phyloP scores from a whole-genome alignment of 2,888 invertebrate genomes.

The Polia nebulosa region DNA sequence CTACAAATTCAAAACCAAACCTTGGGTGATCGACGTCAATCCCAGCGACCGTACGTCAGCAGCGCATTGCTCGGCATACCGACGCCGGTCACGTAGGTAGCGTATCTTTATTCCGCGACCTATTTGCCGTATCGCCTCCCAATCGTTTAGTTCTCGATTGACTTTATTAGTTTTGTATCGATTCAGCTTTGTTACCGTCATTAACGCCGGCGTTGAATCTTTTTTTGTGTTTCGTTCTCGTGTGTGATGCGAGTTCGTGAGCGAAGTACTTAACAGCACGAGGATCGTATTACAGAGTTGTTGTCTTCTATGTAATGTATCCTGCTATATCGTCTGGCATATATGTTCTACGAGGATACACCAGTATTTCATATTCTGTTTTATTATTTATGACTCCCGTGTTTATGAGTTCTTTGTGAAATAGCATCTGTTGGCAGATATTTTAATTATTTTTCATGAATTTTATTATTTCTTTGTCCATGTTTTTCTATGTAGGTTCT shows the following conservation, averaged over 20 bases:
- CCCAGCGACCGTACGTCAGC: constrained; percentile 66
- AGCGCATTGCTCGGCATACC: constrained; percentile 62
- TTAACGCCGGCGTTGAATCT: constrained; percentile 69
- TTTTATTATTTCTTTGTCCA: constrained; percentile 25
- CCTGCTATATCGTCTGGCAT: constrained; percentile 14
- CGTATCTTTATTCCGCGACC: constrained; percentile 73
- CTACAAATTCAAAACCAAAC: constrained; percentile 65
- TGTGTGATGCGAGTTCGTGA: constrained; percentile 58
- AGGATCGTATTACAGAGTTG: constrained; percentile 40
- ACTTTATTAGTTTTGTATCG: constrained; percentile 72
- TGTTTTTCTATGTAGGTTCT: constrained; percentile 16
- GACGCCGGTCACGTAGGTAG: constrained; percentile 70
- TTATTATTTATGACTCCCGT: constrained; percentile 45
- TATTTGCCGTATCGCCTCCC: constrained; percentile 72
- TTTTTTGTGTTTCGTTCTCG: constrained; percentile 61
- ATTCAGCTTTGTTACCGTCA: constrained; percentile 69
- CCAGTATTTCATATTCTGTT: constrained; percentile 42
- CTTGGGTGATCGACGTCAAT: constrained; percentile 61
- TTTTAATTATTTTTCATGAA: constrained; percentile 51
- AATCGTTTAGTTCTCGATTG: constrained; percentile 72
- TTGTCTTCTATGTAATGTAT: constrained; percentile 51
- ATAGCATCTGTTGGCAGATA: constrained; percentile 50
- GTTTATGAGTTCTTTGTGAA: constrained; percentile 56
- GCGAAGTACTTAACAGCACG: constrained; percentile 49
- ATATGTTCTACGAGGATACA: constrained; percentile 8